Evolutionary conservation across 2,113 vertebrate genomes (phyloP).

Genomic region (Choloepus hoffmanni): DNA sequence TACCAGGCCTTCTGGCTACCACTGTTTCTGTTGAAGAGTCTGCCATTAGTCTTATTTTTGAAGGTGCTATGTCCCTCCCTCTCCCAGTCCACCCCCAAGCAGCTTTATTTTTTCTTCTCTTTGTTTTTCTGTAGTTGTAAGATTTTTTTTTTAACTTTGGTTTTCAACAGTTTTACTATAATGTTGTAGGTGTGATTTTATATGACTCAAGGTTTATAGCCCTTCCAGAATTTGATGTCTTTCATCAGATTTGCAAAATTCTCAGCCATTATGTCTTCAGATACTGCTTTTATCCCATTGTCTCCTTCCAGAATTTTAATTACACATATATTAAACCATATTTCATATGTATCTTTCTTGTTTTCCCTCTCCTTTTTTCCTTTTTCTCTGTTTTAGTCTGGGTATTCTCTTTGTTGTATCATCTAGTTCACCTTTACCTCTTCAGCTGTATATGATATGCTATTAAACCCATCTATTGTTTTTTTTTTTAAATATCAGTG

Average conservation of each 20-base stretch:
- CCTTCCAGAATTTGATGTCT: background rate
- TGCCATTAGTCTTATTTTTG: background rate
- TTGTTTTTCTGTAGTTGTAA: background rate
- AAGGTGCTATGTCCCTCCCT: background rate
- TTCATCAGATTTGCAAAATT: background rate
- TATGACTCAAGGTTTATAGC: background rate
- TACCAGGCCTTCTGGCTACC: background rate
- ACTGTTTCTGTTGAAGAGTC: background rate
- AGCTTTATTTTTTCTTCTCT: background rate
- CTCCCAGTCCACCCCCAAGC: rapidly evolving
- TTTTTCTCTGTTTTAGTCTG: background rate
- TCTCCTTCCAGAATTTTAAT: background rate
- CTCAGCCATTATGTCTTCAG: background rate
- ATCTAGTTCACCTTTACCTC: background rate
- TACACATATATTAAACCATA: background rate
- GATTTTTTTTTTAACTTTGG: background rate
- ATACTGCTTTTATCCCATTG: background rate
- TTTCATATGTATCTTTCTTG: background rate
- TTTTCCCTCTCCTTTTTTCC: background rate
- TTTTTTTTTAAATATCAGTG: background rate
- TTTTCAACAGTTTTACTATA: background rate
- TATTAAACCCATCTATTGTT: background rate
- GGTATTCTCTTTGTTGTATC: background rate
- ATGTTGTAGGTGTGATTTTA: background rate
- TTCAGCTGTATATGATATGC: background rate